A percentile compares a stretch with the other conserved stretches of the same genome.
Conservation (phyloP, 53 echinoderm and acorn worm genomes). For the Crossaster papposus region DNA sequence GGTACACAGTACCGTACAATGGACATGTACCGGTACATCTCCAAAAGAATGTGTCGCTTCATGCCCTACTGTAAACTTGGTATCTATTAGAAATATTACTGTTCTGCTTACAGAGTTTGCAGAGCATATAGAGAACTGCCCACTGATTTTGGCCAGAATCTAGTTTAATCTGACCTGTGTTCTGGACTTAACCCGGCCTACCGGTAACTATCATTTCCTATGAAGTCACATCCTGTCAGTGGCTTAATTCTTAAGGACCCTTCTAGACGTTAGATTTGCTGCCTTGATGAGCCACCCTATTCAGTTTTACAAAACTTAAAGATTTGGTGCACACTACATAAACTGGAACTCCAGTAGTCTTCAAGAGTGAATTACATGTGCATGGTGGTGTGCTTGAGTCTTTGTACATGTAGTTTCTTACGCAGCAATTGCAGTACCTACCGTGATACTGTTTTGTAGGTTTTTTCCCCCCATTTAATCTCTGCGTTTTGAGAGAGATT, state of each 20-base stretch:
- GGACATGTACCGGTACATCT: too few species aligned
- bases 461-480: neutral
- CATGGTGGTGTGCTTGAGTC: too few species aligned
- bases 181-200: neutral
- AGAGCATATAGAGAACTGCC: neutral
- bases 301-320: neutral
- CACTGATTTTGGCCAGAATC: neutral
- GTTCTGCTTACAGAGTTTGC: too few species aligned
- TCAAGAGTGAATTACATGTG: neutral
- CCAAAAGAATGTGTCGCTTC: too few species aligned
- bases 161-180: neutral
- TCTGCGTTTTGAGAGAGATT: neutral
- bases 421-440: too few species aligned
- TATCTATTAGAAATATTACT: too few species aligned
- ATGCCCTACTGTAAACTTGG: too few species aligned
- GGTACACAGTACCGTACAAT: too few species aligned
- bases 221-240: conserved; percentile 56
- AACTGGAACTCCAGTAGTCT: neutral
- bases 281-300: neutral
- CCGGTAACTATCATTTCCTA: conserved; percentile 28
- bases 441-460: neutral
- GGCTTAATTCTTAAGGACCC: neutral
- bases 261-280: neutral
- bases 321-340: neutral
- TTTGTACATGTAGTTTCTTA: too few species aligned